A percentile compares a stretch with the other conserved stretches of the same genome.
Conservation (phyloP, 2,888 invertebrate species). For the Cerastis rubricosa region DNA sequence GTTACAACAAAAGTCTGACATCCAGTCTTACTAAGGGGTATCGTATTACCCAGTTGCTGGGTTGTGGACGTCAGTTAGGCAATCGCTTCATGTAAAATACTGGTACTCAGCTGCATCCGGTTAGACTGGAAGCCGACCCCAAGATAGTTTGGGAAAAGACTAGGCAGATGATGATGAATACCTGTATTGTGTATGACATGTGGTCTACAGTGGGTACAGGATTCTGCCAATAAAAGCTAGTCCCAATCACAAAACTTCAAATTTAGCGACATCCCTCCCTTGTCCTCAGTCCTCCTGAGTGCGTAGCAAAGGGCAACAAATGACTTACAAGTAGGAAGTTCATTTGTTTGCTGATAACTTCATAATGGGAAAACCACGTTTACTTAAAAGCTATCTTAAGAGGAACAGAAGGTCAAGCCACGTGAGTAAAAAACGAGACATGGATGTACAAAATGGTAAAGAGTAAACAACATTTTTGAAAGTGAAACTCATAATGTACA, state of each 20-base stretch:
- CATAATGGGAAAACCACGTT: constrained; percentile 46
- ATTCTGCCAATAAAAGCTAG: background rate
- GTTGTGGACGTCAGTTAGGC: too few species aligned
- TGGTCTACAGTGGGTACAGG: background rate
- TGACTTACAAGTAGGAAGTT: constrained; percentile 8
- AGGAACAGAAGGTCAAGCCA: constrained; percentile 33
- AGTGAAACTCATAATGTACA: too few species aligned
- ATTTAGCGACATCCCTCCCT: background rate
- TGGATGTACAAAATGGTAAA: constrained; percentile 18
- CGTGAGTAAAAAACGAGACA: constrained; percentile 23
- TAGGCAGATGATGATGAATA: too few species aligned
- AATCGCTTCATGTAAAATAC: too few species aligned
- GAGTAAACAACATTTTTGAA: background rate
- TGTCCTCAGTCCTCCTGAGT: background rate
- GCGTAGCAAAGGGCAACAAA: constrained; percentile 1
- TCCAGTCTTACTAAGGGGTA: too few species aligned
- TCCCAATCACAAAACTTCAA: background rate
- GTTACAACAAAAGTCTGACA: too few species aligned
- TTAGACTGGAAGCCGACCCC: too few species aligned
- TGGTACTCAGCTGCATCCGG: too few species aligned
- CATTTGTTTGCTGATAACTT: constrained; percentile 25
- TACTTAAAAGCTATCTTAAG: constrained; percentile 23
- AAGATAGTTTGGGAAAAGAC: too few species aligned
- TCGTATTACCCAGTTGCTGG: too few species aligned
- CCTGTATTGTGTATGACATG: background rate